These are phyloP conservation scores for Theretra japonica DNA, from an alignment of 2,888 invertebrate species.

Conservation along the genomic window DNA sequence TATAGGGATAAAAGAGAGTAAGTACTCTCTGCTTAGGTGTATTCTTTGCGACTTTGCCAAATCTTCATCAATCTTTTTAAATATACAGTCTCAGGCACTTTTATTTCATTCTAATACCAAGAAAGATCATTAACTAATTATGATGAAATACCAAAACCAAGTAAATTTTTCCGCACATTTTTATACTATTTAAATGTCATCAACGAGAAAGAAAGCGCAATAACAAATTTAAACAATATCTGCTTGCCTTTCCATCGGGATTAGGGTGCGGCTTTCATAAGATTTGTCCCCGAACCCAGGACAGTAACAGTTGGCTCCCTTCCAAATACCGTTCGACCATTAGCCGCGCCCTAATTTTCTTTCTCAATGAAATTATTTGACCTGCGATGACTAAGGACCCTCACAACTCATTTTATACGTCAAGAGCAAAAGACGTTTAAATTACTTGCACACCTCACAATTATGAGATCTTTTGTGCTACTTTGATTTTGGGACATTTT, in stretches of 20 bases:
- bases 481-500: too few relatives aligned
- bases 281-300: conserved; percentile 65
- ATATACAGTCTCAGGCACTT: too few relatives aligned
- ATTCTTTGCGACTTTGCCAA: too few relatives aligned
- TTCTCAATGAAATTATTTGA: conserved; percentile 64
- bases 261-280: conserved; percentile 61
- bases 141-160: too few relatives aligned
- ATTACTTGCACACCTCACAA: not conserved
- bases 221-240: conserved; percentile 31
- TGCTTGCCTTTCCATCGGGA: conserved; percentile 49
- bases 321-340: conserved; percentile 72
- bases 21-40: too few relatives aligned
- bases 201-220: not conserved
- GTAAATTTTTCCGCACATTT: too few relatives aligned
- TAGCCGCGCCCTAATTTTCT: conserved; percentile 72
- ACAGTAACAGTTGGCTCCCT: conserved; percentile 62
- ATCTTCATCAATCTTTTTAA: too few relatives aligned
- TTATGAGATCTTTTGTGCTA: not conserved
- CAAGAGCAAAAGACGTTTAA: not conserved
- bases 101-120: too few relatives aligned
- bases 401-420: conserved; percentile 39
- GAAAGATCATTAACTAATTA: too few relatives aligned
- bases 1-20: too few relatives aligned
- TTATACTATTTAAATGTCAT: not conserved
- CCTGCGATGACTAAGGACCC: conserved; percentile 52